A percentile compares a stretch with the other conserved stretches of the same genome.
Evolutionary conservation across 2,888 invertebrate species (phyloP).

Genomic region (Parnassius smintheus): DNA sequence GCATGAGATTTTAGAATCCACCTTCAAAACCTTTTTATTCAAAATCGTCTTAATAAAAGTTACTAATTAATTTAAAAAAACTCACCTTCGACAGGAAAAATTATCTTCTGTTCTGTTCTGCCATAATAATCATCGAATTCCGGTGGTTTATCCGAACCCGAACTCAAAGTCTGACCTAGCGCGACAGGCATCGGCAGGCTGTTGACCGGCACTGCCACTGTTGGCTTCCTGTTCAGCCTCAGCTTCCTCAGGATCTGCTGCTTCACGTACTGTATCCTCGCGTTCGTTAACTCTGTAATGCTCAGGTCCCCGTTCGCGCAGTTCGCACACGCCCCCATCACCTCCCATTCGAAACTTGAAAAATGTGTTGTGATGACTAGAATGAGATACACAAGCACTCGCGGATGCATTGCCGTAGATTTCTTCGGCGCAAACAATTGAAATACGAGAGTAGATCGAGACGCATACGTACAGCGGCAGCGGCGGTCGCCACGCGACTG

Average conservation of each 20-base stretch:
- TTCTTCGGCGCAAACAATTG: constrained; percentile 61
- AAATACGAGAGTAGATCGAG: constrained; percentile 61
- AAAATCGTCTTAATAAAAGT: too few relatives aligned
- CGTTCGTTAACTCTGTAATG: constrained; percentile 82
- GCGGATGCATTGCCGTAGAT: constrained; percentile 47
- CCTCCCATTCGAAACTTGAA: constrained; percentile 53
- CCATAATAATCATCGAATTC: constrained; percentile 90
- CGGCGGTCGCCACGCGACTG: constrained; percentile 53
- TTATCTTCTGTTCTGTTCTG: constrained; percentile 90
- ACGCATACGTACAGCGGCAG: constrained; percentile 58
- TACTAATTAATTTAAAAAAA: too few relatives aligned
- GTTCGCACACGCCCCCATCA: constrained; percentile 61
- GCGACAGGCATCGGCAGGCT: constrained; percentile 88
- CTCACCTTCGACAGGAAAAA: constrained; percentile 89
- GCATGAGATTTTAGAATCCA: too few relatives aligned
- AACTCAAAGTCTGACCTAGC: constrained; percentile 84
- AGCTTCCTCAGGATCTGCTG: constrained; percentile 91
- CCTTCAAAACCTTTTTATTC: too few relatives aligned
- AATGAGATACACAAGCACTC: constrained; percentile 51
- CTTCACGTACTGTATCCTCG: constrained; percentile 90
- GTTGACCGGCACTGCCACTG: constrained; percentile 81
- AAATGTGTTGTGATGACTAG: constrained; percentile 48
- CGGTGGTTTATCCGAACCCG: constrained; percentile 78
- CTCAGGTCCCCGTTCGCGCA: constrained; percentile 70
- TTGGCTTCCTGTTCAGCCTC: constrained; percentile 87